Evolutionary conservation across 2,888 invertebrate species (phyloP), one percentile per base, ranked within the genome.

Genomic region (Rotaria sp.): DNA sequence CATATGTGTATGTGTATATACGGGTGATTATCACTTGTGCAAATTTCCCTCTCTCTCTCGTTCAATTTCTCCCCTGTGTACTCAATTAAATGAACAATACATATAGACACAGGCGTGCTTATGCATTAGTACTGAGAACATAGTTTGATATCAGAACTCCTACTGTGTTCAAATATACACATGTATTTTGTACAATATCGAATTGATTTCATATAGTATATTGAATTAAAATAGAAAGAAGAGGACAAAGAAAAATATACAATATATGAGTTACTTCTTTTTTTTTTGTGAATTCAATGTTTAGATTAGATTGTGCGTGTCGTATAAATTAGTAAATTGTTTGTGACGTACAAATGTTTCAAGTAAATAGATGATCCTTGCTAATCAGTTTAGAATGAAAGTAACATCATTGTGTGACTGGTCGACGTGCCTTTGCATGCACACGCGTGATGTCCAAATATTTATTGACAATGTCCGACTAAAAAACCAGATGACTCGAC

Each of bases 1-100:
- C n/a, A 59, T 59, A 59, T 59, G 57, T 59, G n/a, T 59, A 59
- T 59, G n/a, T 59, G 30, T 59, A n/a, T 57, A 57, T 57, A 57
- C 10, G 18, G 57, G 57, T 57, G 57, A 57, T 59, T 59, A 59
- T 59, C 57, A 59, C n/a, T 59, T 59, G 30, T n/a, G 57, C 30
- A 59, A 59, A 59, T 59, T 59, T 57, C n/a, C 30, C 26, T 30
- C 52, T n/a, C 57, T 57, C 57, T 11, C 57, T 55, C 55, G 21
- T 8, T 21, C 55, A 18, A 21, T 55, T 21, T 24, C 21, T 55
- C 55, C 57, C 57, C 57, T 57, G 13, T 57, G 57, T 57, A 26
- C n/a, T 57, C 57, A 57, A 57, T 57, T 57, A 57, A 57, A n/a
- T 57, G 57, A 57, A 57, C 57, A 57, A 57, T 57, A 57, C n/a